A percentile compares a stretch with the other conserved stretches of the same genome.
Evolutionary conservation across 2,113 vertebrate species (phyloP).

Genomic region (Morone chrysops): DNA sequence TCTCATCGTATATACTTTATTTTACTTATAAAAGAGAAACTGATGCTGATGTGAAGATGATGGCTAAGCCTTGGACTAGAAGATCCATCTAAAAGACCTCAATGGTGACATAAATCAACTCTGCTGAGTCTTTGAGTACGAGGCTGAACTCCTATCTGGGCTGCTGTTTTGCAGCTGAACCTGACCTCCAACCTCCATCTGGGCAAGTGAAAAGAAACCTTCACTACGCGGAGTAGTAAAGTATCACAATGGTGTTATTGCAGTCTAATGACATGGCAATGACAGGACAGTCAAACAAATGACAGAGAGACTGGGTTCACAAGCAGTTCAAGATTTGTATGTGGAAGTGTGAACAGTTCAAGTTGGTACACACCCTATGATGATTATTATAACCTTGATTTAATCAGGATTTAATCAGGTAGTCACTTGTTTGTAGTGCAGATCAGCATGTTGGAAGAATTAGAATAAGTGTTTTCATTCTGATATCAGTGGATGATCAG

Average conservation of each 20-base stretch:
- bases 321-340: slow-evolving; percentile 12
- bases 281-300: slow-evolving; percentile 4
- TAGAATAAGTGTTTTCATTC: not conserved
- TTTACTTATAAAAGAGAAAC: slow-evolving; percentile 27
- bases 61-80: not conserved
- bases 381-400: not conserved
- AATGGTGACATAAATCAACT: not conserved
- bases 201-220: slow-evolving; percentile 32
- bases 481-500: not conserved
- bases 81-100: not conserved
- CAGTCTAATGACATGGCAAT: slow-evolving; percentile 16
- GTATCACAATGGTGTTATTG: slow-evolving; percentile 13
- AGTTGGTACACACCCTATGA: not conserved
- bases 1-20: slow-evolving; percentile 3
- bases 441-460: not conserved
- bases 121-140: not conserved
- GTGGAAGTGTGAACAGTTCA: not conserved
- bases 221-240: slow-evolving; percentile 51
- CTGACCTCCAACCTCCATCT: slow-evolving; percentile 55
- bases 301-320: slow-evolving; percentile 11
- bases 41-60: not conserved
- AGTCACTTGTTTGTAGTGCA: not conserved
- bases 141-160: not conserved
- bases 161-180: slow-evolving; percentile 52
- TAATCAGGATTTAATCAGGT: not conserved